Base-by-base conservation (phyloP, 2,113 vertebrate genomes). In the Jaculus jaculus region DNA sequence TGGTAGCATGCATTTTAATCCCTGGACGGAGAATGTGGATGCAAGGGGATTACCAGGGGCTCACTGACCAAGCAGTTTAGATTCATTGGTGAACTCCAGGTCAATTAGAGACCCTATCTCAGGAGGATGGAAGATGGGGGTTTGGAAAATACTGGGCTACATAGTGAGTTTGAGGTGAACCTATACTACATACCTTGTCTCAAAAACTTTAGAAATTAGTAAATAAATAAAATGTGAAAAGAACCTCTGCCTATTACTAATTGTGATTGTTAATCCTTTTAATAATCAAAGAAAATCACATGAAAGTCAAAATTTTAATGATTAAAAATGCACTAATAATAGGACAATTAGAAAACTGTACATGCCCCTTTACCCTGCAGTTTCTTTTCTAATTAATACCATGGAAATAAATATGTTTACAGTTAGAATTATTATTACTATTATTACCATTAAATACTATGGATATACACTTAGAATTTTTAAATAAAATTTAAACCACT, bases 251-350 rank as follows among this genome's bases (percentile, higher is more conserved):
- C 42, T 78, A 23, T 32, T 92, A 90, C 84, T 63, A 92, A 89
- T 77, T 10, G 77, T 28, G 11, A 69, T 7, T 78, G 17, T 13
- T 60, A 84, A 89, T 93, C 58, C n/a, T 69, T 83, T 90, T 71
- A 84, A 24, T 92, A 74, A 51, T 28, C 47, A 75, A 92, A 90
- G 17, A 3, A 26, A 66, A 47, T 21, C 1, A 74, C 4, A 74
- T 58, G 68, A 93, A 78, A 83, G 71, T 89, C 16, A 23, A 92
- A 39, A 60, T 88, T 91, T 78, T 77, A 91, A 82, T 87, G 77
- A 72, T 9, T 77, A 47, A 92, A 74, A 72, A 61, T 13, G 47
- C 69, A 63, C 3, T 63, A 1, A n/a, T 84, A n/a, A 87, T 34
- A 18, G 60, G 24, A 74, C 21, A 2, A 1, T 77, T 34, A 42